Conservation (phyloP, 2,113 vertebrate genomes). For the Tonatia bakeri region DNA sequence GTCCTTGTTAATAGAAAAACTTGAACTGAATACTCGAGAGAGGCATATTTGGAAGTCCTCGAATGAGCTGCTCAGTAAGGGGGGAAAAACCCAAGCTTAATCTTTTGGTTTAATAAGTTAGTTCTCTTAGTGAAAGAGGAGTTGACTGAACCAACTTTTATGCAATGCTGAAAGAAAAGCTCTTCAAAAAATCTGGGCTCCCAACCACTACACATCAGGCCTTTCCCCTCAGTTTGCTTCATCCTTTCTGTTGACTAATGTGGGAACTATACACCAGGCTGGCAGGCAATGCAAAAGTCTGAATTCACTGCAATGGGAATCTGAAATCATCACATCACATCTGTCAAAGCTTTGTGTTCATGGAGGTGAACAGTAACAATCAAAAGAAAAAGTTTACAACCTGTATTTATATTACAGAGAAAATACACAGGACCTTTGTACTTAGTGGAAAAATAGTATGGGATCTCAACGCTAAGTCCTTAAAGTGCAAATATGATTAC, state of each 20-base stretch:
- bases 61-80: constrained; percentile 34
- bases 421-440: neutral
- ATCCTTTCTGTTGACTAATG: neutral
- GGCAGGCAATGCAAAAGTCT: neutral
- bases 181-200: neutral
- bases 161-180: neutral
- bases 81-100: neutral
- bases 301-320: neutral
- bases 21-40: constrained; percentile 34
- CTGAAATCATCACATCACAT: neutral
- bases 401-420: neutral
- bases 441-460: neutral
- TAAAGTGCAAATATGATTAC: neutral
- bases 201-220: neutral
- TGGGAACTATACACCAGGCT: neutral
- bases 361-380: neutral
- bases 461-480: neutral
- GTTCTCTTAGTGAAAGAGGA: constrained; percentile 22
- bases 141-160: neutral
- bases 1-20: constrained; percentile 55
- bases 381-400: neutral
- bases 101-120: constrained; percentile 39
- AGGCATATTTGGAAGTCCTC: constrained; percentile 27
- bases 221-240: neutral
- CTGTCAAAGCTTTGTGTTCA: neutral